phyloP scores from a whole-genome alignment of 2,113 vertebrate species.

The Dryoscopus gambensis region DNA sequence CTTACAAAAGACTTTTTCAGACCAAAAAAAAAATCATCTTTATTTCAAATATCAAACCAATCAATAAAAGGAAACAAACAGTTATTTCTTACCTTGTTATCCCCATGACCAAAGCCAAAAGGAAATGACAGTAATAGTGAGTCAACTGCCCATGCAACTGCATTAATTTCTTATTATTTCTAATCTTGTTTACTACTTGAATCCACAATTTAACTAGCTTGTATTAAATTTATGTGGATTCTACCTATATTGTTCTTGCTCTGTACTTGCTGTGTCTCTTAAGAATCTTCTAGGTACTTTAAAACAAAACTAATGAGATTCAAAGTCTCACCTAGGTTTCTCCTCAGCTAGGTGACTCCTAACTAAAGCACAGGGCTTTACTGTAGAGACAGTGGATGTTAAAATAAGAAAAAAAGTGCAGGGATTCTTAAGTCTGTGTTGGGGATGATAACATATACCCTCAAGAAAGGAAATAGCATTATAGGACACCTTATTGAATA shows the following conservation, averaged over 20 bases:
- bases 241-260: neutral
- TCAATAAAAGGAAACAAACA: constrained; percentile 50
- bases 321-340: neutral
- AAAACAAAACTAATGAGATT: neutral
- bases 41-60: constrained; percentile 18
- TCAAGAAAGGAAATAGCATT: constrained; percentile 58
- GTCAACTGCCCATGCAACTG: neutral
- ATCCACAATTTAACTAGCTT: neutral
- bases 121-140: constrained; percentile 33
- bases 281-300: neutral
- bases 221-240: neutral
- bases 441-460: constrained; percentile 35
- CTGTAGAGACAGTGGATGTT: neutral
- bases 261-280: neutral
- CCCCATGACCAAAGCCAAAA: constrained; percentile 43
- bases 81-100: constrained; percentile 59
- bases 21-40: neutral
- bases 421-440: constrained; percentile 3
- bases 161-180: constrained; percentile 37
- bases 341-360: neutral
- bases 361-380: neutral
- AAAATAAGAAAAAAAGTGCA: constrained; percentile 11
- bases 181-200: constrained; percentile 26
- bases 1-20: constrained; percentile 37
- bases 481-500: constrained; percentile 60